Evolutionary conservation across 1,140 invertebrate species (phyloP), one percentile per base, ranked within the genome.

Genomic region (Lethocerus indicus): DNA sequence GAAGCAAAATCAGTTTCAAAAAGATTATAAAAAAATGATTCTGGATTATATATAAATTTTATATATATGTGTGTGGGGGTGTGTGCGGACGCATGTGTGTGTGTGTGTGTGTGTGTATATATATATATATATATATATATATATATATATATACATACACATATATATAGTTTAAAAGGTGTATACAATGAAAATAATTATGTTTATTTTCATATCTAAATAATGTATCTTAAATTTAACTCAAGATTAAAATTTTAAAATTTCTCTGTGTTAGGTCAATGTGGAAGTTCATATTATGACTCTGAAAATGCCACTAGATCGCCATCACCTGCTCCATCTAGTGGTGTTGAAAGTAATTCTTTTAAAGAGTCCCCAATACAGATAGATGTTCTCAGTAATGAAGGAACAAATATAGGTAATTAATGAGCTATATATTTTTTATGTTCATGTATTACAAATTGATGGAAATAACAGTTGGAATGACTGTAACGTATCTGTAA

Each of bases 311-410:
- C 52, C 16, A 54, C 52, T 9, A 70, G 87, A 25, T 86, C 83
- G 36, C 85, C 87, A 0, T 90, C 86, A 25, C 88, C 88, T 0
- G 84, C 87, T 12, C 85, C 86, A 2, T 89, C 86, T 51, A 88
- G 83, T 62, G 86, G 86, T 3, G 73, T 91, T 1, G 87, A 91
- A 61, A 87, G 81, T 54, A 87, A 82, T 58, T 86, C 82, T 3
- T 81, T 86, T 37, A 90, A 91, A 65, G 87, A 92, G 67, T 87
- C 86, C n/a, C 86, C 86, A 0, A 75, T 90, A 62, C 88, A 92
- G 59, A 84, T 94, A 55, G 89, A 94, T 63, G 72, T 83, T 36
- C 70, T 81, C 20, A 80, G 78, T 12, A 76, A 70, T 58, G 80
- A 83, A 61, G 74, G 73, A 59, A 74, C 68, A 50, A 70, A 71